Percentiles rank a stretch among this genome's conserved stretches.
Conservation (phyloP, 2,888 invertebrate species). For the Octonoba sinensis region DNA sequence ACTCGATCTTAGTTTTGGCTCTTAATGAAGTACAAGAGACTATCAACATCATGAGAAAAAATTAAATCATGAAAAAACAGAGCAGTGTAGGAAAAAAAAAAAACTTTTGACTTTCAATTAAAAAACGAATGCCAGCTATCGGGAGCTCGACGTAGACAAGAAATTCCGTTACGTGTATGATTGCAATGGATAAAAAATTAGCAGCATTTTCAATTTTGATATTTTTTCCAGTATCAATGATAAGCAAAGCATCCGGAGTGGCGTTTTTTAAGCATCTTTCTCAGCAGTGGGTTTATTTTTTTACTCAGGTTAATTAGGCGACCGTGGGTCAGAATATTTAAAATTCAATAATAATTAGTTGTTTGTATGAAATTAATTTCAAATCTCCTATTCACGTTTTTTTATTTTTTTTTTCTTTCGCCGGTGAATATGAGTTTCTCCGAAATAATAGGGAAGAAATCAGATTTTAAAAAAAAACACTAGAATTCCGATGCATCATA, state of each 20-base stretch:
- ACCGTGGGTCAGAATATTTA: constrained; percentile 15
- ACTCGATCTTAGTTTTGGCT: constrained; percentile 27
- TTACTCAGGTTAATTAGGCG: constrained; percentile 47
- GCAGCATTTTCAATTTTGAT: constrained; percentile 8
- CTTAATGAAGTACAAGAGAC: constrained; percentile 61
- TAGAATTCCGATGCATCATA: too few relatives aligned
- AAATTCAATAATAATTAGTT: constrained; percentile 47
- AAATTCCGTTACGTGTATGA: background rate
- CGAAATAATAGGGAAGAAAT: too few relatives aligned
- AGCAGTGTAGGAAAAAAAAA: constrained; percentile 16
- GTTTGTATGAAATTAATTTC: constrained; percentile 35
- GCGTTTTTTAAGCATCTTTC: constrained; percentile 2
- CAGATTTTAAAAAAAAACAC: too few relatives aligned
- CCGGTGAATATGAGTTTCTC: too few relatives aligned
- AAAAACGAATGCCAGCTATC: constrained; percentile 31
- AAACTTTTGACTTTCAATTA: constrained; percentile 55
- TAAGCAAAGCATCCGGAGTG: constrained; percentile 12
- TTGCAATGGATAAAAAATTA: constrained; percentile 6
- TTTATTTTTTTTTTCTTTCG: background rate
- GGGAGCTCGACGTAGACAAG: background rate
- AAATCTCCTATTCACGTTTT: background rate
- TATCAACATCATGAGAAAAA: constrained; percentile 38
- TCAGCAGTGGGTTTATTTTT: constrained; percentile 11
- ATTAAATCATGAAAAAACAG: constrained; percentile 20
- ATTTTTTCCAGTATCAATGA: constrained; percentile 9